Base-by-base conservation (phyloP, 2,888 invertebrate genomes). In the Diarsia dahlii region DNA sequence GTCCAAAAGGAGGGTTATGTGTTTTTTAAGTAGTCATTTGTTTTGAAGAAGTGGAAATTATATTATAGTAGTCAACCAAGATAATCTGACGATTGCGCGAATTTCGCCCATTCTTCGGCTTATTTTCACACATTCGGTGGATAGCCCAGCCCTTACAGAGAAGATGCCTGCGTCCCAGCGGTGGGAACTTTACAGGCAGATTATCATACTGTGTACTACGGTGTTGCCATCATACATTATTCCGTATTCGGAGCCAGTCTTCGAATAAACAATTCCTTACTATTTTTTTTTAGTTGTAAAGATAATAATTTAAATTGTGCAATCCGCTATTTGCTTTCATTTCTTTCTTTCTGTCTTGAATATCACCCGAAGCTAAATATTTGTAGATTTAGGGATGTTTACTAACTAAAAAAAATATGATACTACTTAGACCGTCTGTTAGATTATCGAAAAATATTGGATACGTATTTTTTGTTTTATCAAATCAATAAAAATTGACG, bases 21-120 rank as follows among this genome's bases (percentile, higher is more conserved):
- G 28, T 28, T 28, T 58, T 75, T 78, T 75, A 80, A 80, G 79
- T 65, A 75, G 80, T 75, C 20, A 75, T 69, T 65, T 73, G 15
- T 58, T 45, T 20, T 62, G 65, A 76, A 58, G 54, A 74, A 48
- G 52, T 75, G 28, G 45, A 66, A 66, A 10, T 5, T 12, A 3
- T 63, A 10, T 5, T 12, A 3, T 63, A 46, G 15, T 63, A 69
- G 62, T 46, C 48, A 2, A 63, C 48, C 39, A 50, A 56, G 18
- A 45, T 13, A 45, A 8, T 45, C 9, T 28, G 18, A 15, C 1
- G 60, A 15, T 28, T 18, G 12, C 1, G 8, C 18, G 2, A 46
- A 46, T 15, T 18, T 8, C 20, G 8, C 20, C 2, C 18, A 18
- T 5, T 23, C 46, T 45, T 4, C 3, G 8, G 28, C 12, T n/a